phyloP scores from a whole-genome alignment of 2,113 vertebrate species.

The Tiliqua scincoides region DNA sequence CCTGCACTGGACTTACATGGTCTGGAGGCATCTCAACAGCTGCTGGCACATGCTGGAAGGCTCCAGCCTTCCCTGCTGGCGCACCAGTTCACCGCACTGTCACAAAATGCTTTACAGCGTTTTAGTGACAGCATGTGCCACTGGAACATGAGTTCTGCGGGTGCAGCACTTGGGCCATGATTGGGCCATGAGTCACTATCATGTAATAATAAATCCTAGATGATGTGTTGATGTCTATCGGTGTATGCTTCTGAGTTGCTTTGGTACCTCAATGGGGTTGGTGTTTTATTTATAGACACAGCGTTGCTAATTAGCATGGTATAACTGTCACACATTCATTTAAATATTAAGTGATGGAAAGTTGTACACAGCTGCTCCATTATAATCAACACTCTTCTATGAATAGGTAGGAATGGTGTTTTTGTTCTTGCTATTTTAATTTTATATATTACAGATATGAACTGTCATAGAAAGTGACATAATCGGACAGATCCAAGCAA shows the following conservation, averaged over 20 bases:
- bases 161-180: no score
- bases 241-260: not conserved
- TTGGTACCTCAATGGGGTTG: not conserved
- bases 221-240: not conserved
- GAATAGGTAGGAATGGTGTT: not conserved
- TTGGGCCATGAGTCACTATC: no score
- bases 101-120: no score
- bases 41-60: no score
- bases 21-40: no score
- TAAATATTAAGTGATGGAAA: not conserved
- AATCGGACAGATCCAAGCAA: not conserved
- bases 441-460: constrained; percentile 12
- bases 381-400: not conserved
- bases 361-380: not conserved
- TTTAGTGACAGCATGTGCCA: no score
- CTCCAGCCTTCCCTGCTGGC: no score
- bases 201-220: not conserved
- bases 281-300: not conserved
- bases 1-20: no score
- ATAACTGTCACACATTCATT: not conserved
- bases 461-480: not conserved
- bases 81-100: no score
- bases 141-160: no score
- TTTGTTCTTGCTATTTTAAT: not conserved
- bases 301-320: not conserved